A percentile compares a stretch with the other conserved stretches of the same genome.
Evolutionary conservation across 2,797 vertebrate species (phyloP).

Genomic region (Myotis planiceps): DNA sequence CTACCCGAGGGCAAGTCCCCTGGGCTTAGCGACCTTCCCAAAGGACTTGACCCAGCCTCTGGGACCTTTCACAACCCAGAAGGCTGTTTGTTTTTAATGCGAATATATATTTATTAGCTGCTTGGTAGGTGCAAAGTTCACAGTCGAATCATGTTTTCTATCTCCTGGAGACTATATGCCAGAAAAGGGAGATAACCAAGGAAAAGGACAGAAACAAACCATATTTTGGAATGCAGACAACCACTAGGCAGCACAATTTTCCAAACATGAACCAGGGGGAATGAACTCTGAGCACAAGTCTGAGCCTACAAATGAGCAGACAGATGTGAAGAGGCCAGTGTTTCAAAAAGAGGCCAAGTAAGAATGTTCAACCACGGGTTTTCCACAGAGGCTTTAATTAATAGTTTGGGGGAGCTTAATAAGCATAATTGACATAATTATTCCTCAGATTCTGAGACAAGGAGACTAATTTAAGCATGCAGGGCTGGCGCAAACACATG

Average conservation of each 20-base stretch:
- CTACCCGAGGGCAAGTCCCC: background rate
- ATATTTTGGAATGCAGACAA: background rate
- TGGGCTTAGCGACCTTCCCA: background rate
- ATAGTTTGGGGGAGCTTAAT: constrained; percentile 49
- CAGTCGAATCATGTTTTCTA: background rate
- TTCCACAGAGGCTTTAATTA: constrained; percentile 51
- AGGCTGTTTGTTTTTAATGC: background rate
- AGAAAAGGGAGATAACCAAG: background rate
- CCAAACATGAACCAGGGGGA: background rate
- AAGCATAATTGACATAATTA: constrained; percentile 62
- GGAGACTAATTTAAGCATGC: constrained; percentile 43
- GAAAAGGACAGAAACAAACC: background rate
- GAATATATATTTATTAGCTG: background rate
- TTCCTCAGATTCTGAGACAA: constrained; percentile 53
- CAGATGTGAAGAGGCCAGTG: background rate
- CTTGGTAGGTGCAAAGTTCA: background rate
- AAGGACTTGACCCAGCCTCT: too few relatives aligned
- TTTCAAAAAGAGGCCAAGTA: background rate
- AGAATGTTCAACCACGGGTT: background rate
- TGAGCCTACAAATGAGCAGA: background rate
- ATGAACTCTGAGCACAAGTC: background rate
- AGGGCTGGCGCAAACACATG: constrained; percentile 21
- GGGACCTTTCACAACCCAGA: background rate
- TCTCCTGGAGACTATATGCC: background rate
- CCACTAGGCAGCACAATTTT: fast-evolving